These are phyloP conservation scores for Caenorhabditis japonica DNA, from an alignment of 2,888 invertebrate genomes.

Conservation along the genomic window DNA sequence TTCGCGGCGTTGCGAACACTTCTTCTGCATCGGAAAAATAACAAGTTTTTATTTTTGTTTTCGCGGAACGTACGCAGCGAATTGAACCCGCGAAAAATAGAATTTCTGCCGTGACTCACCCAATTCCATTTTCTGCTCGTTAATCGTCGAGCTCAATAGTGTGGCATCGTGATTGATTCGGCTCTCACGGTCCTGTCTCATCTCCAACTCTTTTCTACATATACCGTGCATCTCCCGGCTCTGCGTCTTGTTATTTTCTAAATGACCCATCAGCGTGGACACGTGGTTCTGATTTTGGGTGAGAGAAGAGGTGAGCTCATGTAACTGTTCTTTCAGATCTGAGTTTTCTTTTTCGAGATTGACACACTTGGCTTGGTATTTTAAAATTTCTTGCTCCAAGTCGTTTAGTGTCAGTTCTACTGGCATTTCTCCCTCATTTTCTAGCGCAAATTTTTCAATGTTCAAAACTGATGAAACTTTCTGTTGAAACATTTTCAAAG, in stretches of 20 bases:
- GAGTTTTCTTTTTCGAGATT: slow-evolving; percentile 32
- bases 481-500: slow-evolving; percentile 20
- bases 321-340: slow-evolving; percentile 22
- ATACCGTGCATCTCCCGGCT: slow-evolving; percentile 50
- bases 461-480: slow-evolving; percentile 19
- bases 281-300: slow-evolving; percentile 48
- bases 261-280: slow-evolving; percentile 44
- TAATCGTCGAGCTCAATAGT: slow-evolving; percentile 47
- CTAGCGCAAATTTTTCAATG: slow-evolving; percentile 19
- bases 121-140: slow-evolving; percentile 49
- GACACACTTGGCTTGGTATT: slow-evolving; percentile 16
- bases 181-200: slow-evolving; percentile 37
- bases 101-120: slow-evolving; percentile 7
- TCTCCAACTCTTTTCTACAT: slow-evolving; percentile 49
- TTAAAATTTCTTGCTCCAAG: slow-evolving; percentile 14
- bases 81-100: too few relatives aligned
- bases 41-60: too few relatives aligned
- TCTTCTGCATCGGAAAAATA: too few relatives aligned
- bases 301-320: slow-evolving; percentile 19
- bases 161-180: slow-evolving; percentile 52
- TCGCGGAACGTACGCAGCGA: too few relatives aligned
- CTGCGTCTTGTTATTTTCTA: slow-evolving; percentile 44
- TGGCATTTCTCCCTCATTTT: background rate
- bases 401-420: background rate
- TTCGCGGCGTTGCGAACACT: too few relatives aligned